Percentiles rank a stretch among this genome's conserved stretches.
phyloP scores from a whole-genome alignment of 2,113 vertebrate genomes.

The Opisthocomus hoazin region DNA sequence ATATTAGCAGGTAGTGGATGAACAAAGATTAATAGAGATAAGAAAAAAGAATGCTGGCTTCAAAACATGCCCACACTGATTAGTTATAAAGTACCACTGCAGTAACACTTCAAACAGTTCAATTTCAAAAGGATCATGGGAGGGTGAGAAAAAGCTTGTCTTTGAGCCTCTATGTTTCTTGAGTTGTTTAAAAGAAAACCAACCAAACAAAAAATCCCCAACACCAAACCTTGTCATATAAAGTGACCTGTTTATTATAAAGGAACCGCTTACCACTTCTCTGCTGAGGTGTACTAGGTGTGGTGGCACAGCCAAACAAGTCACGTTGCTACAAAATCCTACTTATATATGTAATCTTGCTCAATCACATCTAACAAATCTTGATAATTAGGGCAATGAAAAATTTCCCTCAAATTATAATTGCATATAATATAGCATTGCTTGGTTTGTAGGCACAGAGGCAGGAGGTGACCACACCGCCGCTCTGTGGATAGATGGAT shows the following conservation, averaged over 20 bases:
- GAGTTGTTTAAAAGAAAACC: not conserved
- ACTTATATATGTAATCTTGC: no score
- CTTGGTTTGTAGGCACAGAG: no score
- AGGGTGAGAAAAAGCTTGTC: not conserved
- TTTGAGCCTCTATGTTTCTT: not conserved
- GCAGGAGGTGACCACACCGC: no score
- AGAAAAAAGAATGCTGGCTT: not conserved
- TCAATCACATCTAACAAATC: no score
- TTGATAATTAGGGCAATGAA: no score
- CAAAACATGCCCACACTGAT: not conserved
- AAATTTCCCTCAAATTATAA: no score
- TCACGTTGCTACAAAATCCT: no score
- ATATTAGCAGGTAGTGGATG: not conserved
- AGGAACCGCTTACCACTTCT: not conserved
- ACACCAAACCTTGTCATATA: not conserved
- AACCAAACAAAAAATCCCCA: not conserved
- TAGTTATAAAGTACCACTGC: not conserved
- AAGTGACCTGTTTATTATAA: not conserved
- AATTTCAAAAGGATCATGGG: not conserved
- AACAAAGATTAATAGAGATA: not conserved
- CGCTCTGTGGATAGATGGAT: no score
- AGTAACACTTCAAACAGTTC: not conserved
- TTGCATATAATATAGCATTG: no score
- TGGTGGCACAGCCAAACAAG: no score
- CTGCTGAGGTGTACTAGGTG: not conserved